Conservation (phyloP, 2,797 vertebrate species). For the Loris lydekkerianus region DNA sequence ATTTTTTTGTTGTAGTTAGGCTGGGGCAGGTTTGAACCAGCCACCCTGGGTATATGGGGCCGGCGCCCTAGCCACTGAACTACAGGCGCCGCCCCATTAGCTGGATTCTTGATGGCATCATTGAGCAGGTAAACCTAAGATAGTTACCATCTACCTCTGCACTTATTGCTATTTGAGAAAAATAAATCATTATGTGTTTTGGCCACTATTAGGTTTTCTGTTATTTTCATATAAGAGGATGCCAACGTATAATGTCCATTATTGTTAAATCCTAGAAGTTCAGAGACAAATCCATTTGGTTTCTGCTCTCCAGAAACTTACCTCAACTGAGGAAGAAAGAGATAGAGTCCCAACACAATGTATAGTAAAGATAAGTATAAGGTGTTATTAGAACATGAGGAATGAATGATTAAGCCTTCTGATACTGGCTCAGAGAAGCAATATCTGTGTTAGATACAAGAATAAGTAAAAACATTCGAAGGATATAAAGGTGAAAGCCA, state of each 20-base stretch:
- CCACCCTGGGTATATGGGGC: too few species aligned
- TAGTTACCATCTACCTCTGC: background rate
- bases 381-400: background rate
- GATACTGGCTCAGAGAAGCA: background rate
- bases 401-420: background rate
- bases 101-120: constrained; percentile 3
- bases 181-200: constrained; percentile 7
- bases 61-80: too few species aligned
- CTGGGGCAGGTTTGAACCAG: too few species aligned
- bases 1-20: too few species aligned
- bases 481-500: constrained; percentile 40
- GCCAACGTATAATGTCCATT: constrained; percentile 12
- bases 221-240: constrained; percentile 42
- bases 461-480: background rate
- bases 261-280: background rate
- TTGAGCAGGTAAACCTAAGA: background rate
- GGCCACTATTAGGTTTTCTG: constrained; percentile 29
- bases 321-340: background rate
- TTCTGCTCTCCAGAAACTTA: constrained; percentile 14
- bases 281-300: constrained; percentile 36
- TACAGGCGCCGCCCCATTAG: too few species aligned
- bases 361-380: background rate
- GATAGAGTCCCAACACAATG: background rate
- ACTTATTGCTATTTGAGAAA: constrained; percentile 39
- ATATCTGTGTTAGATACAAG: background rate